These are phyloP conservation scores for Drosophila kokeensis DNA, from an alignment of 2,888 invertebrate species.

Conservation along the genomic window DNA sequence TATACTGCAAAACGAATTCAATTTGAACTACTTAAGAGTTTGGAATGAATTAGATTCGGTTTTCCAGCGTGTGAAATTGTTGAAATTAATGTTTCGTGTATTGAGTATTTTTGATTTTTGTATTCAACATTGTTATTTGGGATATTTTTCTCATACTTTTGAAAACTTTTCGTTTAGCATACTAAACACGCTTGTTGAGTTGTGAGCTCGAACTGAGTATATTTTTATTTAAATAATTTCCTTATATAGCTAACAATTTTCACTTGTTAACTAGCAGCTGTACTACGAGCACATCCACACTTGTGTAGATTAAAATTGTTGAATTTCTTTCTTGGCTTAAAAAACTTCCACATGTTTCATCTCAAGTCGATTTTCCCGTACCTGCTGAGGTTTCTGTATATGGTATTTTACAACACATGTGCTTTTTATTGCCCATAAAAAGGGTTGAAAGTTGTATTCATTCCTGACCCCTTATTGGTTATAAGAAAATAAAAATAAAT, in stretches of 20 bases:
- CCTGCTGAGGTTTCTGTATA: not conserved
- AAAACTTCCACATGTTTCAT: not conserved
- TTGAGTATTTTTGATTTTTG: not conserved
- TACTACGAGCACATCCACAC: not conserved
- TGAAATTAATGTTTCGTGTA: not conserved
- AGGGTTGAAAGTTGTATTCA: not conserved
- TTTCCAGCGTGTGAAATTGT: slow-evolving; percentile 8
- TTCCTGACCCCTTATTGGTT: not conserved
- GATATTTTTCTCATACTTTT: not conserved
- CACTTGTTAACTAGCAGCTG: not conserved
- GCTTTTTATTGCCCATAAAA: not conserved
- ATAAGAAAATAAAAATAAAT: not conserved
- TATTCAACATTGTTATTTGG: not conserved
- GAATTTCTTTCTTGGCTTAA: not conserved
- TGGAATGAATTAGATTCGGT: slow-evolving; percentile 20
- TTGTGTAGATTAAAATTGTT: not conserved
- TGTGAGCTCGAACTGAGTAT: not conserved
- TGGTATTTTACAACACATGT: not conserved
- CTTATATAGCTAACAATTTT: not conserved
- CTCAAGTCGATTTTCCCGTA: not conserved
- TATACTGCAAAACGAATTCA: not conserved
- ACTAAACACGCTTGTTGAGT: not conserved
- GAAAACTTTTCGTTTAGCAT: not conserved
- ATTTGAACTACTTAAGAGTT: not conserved
- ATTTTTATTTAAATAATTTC: not conserved